Conservation (phyloP, 2,113 vertebrate genomes). For the Pogonocichla stellata region DNA sequence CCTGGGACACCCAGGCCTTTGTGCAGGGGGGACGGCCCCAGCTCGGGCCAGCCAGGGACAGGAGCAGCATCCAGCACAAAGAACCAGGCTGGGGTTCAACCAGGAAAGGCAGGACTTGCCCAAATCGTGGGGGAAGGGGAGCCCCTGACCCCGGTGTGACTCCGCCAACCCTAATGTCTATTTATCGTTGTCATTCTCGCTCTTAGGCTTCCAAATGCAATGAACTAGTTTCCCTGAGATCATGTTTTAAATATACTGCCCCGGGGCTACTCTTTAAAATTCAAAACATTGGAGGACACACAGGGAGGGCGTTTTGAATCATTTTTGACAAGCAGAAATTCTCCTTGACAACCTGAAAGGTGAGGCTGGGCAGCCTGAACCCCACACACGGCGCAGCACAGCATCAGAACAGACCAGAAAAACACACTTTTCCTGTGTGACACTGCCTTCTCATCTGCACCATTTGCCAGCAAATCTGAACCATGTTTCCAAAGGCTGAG, state of each 20-base stretch:
- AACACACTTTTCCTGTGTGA: not conserved
- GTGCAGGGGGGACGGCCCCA: not conserved
- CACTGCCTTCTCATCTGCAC: not conserved
- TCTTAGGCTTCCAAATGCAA: conserved; percentile 38
- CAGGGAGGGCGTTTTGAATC: conserved; percentile 1
- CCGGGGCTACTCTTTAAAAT: conserved; percentile 57
- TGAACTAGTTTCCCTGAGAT: conserved; percentile 45
- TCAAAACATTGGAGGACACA: conserved; percentile 54
- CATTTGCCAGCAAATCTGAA: not conserved
- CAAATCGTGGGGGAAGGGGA: not conserved
- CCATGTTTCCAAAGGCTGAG: not conserved
- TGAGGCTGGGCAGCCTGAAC: not conserved
- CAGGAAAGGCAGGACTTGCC: not conserved
- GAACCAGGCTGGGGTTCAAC: not conserved
- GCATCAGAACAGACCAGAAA: conserved; percentile 23
- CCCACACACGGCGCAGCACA: not conserved
- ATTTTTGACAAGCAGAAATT: conserved; percentile 48
- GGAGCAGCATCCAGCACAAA: not conserved
- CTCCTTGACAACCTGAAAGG: conserved; percentile 37
- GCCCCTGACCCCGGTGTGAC: conserved; percentile 12
- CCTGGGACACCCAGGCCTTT: not conserved
- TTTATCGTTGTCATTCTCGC: conserved; percentile 25
- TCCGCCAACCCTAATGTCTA: not conserved
- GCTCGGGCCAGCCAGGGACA: fast-evolving
- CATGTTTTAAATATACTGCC: conserved; percentile 64